A percentile compares a stretch with the other conserved stretches of the same genome.
Evolutionary conservation across 2,888 invertebrate genomes (phyloP).

Genomic region (Gymnosoma rotundatum): DNA sequence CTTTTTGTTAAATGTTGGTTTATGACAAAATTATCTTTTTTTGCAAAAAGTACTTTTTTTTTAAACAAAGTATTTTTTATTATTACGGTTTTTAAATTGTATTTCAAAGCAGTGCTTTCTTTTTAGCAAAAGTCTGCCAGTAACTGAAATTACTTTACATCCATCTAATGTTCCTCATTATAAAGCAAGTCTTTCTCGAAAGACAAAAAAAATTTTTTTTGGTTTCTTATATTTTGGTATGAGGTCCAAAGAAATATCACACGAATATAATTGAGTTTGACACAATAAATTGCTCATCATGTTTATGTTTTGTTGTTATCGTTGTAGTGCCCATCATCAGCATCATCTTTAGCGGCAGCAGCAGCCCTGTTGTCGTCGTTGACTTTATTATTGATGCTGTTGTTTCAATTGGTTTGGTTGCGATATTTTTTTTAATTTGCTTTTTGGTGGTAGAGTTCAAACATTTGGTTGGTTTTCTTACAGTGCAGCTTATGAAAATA

Average conservation of each 20-base stretch:
- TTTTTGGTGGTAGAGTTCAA: constrained; percentile 64
- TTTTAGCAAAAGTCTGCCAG: neutral
- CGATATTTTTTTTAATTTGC: constrained; percentile 14
- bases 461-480: constrained; percentile 55
- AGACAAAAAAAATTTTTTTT: neutral
- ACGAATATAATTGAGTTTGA: constrained; percentile 82
- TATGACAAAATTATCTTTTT: no score
- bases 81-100: no score
- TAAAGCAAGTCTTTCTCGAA: neutral
- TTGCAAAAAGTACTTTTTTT: no score
- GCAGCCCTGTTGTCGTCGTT: constrained; percentile 31
- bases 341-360: constrained; percentile 6
- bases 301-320: constrained; percentile 75
- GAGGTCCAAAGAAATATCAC: constrained; percentile 78
- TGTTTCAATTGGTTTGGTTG: constrained; percentile 66
- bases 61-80: no score
- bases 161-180: constrained; percentile 6
- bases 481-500: constrained; percentile 57
- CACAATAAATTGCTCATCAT: constrained; percentile 83
- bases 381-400: constrained; percentile 42
- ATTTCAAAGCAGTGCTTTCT: no score
- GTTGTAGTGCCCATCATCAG: constrained; percentile 52
- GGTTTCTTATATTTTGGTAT: constrained; percentile 53
- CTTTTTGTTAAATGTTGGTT: no score
- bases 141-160: neutral